Percentiles rank a stretch among this genome's conserved stretches.
Evolutionary conservation across 2,888 invertebrate genomes (phyloP).

Genomic region (Tetranychus piercei): DNA sequence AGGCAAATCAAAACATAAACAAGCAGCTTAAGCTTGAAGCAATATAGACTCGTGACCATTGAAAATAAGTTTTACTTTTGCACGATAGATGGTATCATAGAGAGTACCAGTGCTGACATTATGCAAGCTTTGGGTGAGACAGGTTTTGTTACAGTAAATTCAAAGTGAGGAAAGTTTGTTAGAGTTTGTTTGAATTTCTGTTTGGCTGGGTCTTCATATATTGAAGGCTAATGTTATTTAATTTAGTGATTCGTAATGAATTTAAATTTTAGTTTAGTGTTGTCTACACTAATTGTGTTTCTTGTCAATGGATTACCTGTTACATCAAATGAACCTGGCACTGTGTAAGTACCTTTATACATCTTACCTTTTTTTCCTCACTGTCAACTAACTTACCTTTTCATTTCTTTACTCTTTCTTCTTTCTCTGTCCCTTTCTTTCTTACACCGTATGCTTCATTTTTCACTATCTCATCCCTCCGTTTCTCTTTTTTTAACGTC

Average conservation of each 20-base stretch:
- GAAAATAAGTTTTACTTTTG: too few species aligned
- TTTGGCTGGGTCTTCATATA: not conserved
- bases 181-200: not conserved
- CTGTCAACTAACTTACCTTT: not conserved
- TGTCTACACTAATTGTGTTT: not conserved
- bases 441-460: not conserved
- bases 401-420: not conserved
- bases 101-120: too few species aligned
- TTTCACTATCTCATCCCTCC: not conserved
- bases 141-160: not conserved
- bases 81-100: too few species aligned
- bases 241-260: not conserved
- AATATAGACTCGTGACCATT: too few species aligned
- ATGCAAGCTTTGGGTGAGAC: too few species aligned
- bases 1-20: too few species aligned
- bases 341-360: not conserved
- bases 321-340: not conserved
- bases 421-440: constrained; percentile 5
- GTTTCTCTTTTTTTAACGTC: not conserved
- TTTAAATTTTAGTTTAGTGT: not conserved
- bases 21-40: too few species aligned
- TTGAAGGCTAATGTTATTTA: not conserved
- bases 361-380: not conserved
- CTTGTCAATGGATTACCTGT: not conserved
- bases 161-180: not conserved